Evolutionary conservation across 2,113 vertebrate genomes (phyloP).

Genomic region (Xenopus borealis): DNA sequence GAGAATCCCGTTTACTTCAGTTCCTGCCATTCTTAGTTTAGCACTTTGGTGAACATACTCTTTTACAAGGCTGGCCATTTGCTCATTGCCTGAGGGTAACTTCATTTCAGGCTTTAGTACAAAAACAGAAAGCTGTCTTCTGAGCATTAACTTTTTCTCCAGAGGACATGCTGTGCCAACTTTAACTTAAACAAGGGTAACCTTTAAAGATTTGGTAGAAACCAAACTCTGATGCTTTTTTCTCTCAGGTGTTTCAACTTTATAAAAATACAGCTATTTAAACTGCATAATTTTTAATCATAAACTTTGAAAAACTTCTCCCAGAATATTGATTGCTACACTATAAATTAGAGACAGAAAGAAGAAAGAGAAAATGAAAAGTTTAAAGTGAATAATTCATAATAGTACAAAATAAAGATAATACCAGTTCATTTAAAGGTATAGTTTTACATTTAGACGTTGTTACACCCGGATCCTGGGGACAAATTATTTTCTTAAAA

Average conservation of each 20-base stretch:
- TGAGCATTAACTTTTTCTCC: conserved; percentile 21
- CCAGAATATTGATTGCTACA: no score
- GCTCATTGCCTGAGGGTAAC: conserved; percentile 54
- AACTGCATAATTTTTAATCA: no score
- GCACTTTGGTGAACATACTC: conserved; percentile 62
- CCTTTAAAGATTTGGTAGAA: conserved; percentile 30
- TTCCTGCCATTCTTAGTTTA: conserved; percentile 65
- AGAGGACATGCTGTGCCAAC: conserved; percentile 31
- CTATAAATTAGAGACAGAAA: no score
- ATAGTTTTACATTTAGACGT: no score
- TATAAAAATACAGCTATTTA: background rate
- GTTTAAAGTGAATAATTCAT: no score
- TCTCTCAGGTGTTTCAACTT: background rate
- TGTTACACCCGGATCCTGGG: no score
- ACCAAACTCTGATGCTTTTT: conserved; percentile 15
- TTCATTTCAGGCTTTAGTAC: conserved; percentile 42
- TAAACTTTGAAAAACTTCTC: no score
- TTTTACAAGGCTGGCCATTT: conserved; percentile 66
- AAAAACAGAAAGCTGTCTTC: conserved; percentile 7
- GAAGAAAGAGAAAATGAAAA: no score
- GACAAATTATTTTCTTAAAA: no score
- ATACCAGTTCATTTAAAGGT: no score
- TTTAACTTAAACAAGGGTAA: conserved; percentile 33
- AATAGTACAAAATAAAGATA: no score
- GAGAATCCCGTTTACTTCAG: conserved; percentile 61